Evolutionary conservation across 2,888 invertebrate genomes (phyloP).

Genomic region (Balanococcus diminutus): DNA sequence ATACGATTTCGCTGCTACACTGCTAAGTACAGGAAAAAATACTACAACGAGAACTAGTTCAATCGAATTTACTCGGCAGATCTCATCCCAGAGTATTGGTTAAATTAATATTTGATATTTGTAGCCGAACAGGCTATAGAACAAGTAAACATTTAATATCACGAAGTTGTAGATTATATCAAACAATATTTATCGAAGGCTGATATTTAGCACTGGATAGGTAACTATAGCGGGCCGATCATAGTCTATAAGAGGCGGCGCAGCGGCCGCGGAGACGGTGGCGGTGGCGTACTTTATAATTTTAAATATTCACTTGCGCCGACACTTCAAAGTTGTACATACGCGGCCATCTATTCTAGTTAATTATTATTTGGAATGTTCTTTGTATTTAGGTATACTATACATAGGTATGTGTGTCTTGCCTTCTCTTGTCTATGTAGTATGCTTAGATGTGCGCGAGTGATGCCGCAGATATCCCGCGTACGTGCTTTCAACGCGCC

Average conservation of each 20-base stretch:
- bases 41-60: background rate
- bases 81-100: background rate
- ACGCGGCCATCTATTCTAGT: conserved; percentile 16
- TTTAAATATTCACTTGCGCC: conserved; percentile 42
- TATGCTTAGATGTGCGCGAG: background rate
- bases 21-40: too few species aligned
- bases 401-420: background rate
- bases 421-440: background rate
- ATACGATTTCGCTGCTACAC: background rate
- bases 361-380: conserved; percentile 42
- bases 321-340: conserved; percentile 9
- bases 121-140: background rate
- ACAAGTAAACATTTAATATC: conserved; percentile 37
- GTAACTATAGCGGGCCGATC: too few species aligned
- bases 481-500: background rate
- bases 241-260: background rate
- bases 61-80: background rate
- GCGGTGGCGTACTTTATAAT: conserved; percentile 37
- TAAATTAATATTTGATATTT: conserved; percentile 19
- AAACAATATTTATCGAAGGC: conserved; percentile 42
- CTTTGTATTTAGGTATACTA: background rate
- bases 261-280: background rate
- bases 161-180: conserved; percentile 26
- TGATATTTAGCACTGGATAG: conserved; percentile 34
- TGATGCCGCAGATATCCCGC: background rate